A percentile compares a stretch with the other conserved stretches of the same genome.
Evolutionary conservation across 2,113 vertebrate species (phyloP).

Genomic region (Scartelaos histophorus): DNA sequence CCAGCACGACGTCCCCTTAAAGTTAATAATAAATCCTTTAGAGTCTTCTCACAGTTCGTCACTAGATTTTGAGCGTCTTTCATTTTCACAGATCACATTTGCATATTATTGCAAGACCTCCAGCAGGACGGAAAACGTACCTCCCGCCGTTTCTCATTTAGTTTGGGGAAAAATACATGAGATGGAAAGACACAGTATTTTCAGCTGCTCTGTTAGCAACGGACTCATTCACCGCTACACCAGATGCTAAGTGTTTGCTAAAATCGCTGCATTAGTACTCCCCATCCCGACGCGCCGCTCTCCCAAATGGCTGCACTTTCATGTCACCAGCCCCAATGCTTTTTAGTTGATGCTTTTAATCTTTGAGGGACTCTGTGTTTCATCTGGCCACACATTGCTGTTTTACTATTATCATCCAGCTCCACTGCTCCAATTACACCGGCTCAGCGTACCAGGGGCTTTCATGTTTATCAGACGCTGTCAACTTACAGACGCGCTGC

Average conservation of each 20-base stretch:
- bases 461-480: slow-evolving; percentile 36
- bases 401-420: slow-evolving; percentile 36
- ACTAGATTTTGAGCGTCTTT: slow-evolving; percentile 55
- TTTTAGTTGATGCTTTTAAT: slow-evolving; percentile 39
- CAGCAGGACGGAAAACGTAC: slow-evolving; percentile 52
- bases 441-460: slow-evolving; percentile 14
- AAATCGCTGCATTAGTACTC: slow-evolving; percentile 32
- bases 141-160: background rate
- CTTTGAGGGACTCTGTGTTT: slow-evolving; percentile 30
- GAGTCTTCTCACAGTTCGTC: slow-evolving; percentile 38
- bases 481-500: slow-evolving; percentile 22
- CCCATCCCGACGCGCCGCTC: slow-evolving; percentile 21
- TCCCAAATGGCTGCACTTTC: slow-evolving; percentile 46
- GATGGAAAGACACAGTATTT: slow-evolving; percentile 38
- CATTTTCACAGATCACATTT: slow-evolving; percentile 21
- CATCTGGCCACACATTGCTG: slow-evolving; percentile 39
- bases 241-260: slow-evolving; percentile 43
- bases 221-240: slow-evolving; percentile 19
- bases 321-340: slow-evolving; percentile 41
- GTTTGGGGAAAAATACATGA: slow-evolving; percentile 38
- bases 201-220: background rate
- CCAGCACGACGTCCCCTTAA: too few relatives aligned
- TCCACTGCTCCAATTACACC: slow-evolving; percentile 41
- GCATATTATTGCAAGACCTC: slow-evolving; percentile 55
- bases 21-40: slow-evolving; percentile 30